Conservation (phyloP, 2,797 vertebrate genomes). For the Chaenodraco wilsoni region DNA sequence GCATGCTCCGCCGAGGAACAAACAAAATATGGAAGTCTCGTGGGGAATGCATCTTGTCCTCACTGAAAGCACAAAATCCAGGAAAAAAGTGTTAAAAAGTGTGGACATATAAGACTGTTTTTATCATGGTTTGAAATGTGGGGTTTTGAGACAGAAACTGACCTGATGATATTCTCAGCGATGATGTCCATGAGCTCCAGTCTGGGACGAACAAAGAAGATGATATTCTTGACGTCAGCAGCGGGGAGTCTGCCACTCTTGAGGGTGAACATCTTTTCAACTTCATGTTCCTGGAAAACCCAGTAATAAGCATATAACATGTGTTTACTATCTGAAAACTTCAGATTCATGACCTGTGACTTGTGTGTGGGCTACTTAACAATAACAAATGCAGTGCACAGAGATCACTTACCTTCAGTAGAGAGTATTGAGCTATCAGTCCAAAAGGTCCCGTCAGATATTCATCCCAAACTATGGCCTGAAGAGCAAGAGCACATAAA, state of each 20-base stretch:
- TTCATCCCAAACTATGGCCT: constrained; percentile 99
- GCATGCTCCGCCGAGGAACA: constrained; percentile 93
- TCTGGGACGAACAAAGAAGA: constrained; percentile 95
- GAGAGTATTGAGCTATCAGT: constrained; percentile 96
- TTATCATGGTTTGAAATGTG: neutral
- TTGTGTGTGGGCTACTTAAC: neutral
- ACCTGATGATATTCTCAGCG: constrained; percentile 94
- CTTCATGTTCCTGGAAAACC: constrained; percentile 92
- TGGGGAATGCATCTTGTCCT: constrained; percentile 88
- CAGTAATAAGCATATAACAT: neutral
- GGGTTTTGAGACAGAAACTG: constrained; percentile 2
- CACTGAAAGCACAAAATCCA: constrained; percentile 74
- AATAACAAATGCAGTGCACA: neutral
- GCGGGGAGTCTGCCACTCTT: constrained; percentile 90
- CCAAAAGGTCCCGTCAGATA: constrained; percentile 97
- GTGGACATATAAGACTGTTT: neutral
- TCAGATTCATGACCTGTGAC: neutral
- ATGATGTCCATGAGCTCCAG: constrained; percentile 98
- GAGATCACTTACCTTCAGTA: constrained; percentile 88
- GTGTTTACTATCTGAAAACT: neutral
- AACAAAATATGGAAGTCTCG: constrained; percentile 97
- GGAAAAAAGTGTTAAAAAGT: neutral
- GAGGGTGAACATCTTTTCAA: constrained; percentile 99
- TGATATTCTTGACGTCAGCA: constrained; percentile 95
- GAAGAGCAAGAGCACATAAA: constrained; percentile 26